Evolutionary conservation across 2,888 invertebrate genomes (phyloP), one percentile per base, ranked within the genome.

Genomic region (Melanostoma scalare): DNA sequence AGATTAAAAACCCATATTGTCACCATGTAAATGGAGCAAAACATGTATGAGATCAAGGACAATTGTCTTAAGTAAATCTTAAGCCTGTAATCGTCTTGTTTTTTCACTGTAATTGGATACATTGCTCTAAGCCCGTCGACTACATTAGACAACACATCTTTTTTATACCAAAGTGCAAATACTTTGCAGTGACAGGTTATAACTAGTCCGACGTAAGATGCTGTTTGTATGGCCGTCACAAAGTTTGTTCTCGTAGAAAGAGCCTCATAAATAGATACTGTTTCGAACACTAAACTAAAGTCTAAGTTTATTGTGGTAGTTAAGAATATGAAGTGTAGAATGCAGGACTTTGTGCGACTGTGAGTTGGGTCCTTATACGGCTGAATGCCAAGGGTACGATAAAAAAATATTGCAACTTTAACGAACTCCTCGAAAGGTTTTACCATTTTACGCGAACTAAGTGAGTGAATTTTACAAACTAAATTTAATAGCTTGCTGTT

Each of bases 1-100:
- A 90, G 80, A 75, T 90, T 90, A 61, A 90, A 91, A 0, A 87
- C 87, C 89, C 89, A 90, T 33, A 89, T 87, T 0, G 89, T 85
- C 2, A 88, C 48, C 82, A 88, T 31, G 38, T 90, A 88, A 33
- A 89, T 50, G 3, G 87, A 69, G 3, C 87, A 86, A 71, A 88
- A 90, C 31, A 87, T 87, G 35, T 87, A 73, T 63, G 87, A 87
- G 0, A 88, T 84, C 8, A 84, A 72, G 6, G 81, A 87, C 53
- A 86, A 88, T 20, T 81, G 58, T 0, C 61, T 65, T 0, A 88
- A 74, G 68, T 86, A 86, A 0, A 69, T 8, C 2, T 60, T 9
- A 2, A 86, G 63, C 0, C 76, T 56, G 55, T 87, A 88, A 0
- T 40, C 38, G 2, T 36, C 8, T 56, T 90, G 89, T 8, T 86